Evolutionary conservation across 2,113 vertebrate genomes (phyloP).

Genomic region (Forbesichthys papilliferus): DNA sequence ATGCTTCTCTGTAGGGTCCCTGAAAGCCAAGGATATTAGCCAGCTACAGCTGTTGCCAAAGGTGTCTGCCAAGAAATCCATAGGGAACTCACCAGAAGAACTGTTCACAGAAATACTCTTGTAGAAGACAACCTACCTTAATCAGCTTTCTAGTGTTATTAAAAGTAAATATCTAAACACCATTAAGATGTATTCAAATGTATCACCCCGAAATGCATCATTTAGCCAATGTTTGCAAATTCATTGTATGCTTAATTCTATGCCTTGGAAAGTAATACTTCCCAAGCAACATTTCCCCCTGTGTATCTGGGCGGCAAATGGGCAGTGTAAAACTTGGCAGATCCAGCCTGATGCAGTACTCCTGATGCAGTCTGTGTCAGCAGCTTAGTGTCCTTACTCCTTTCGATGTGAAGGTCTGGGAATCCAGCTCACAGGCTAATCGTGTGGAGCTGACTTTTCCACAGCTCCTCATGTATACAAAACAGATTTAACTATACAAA

Average conservation of each 20-base stretch:
- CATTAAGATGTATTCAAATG: too few relatives aligned
- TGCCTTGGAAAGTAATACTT: not conserved
- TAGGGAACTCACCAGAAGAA: constrained; percentile 48
- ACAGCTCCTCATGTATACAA: constrained; percentile 41
- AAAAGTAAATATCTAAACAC: too few relatives aligned
- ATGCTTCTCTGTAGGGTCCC: constrained; percentile 45
- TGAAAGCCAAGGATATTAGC: constrained; percentile 71
- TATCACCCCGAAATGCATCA: too few relatives aligned
- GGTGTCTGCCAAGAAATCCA: constrained; percentile 73
- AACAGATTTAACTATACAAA: constrained; percentile 70
- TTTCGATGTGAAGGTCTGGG: constrained; percentile 55
- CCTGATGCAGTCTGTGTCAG: constrained; percentile 33
- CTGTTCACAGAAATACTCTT: constrained; percentile 34
- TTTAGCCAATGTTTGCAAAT: too few relatives aligned
- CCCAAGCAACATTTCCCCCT: not conserved
- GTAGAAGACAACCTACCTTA: not conserved
- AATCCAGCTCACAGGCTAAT: constrained; percentile 66
- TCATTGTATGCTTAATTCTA: too few relatives aligned
- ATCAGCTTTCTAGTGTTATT: too few relatives aligned
- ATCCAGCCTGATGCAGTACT: constrained; percentile 30
- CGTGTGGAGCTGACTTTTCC: constrained; percentile 48
- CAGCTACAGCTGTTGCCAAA: constrained; percentile 63
- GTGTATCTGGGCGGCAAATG: constrained; percentile 5
- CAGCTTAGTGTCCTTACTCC: constrained; percentile 40
- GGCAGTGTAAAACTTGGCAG: constrained; percentile 23